Percentiles rank a stretch among this genome's conserved stretches.
Conservation (phyloP, 2,888 invertebrate species). For the Congeria kusceri region DNA sequence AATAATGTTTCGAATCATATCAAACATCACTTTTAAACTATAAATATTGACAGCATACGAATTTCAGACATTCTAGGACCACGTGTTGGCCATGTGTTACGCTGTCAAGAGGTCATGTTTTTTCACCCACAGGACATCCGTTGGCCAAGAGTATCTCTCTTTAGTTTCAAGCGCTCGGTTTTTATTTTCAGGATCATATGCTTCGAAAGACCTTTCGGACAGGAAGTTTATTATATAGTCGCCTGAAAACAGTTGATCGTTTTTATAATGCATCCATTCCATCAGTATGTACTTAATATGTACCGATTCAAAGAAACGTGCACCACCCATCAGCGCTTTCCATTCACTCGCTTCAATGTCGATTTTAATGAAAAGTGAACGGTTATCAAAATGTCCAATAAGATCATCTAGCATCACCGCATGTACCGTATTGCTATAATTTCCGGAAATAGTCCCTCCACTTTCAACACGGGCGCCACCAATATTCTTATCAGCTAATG, state of each 20-base stretch:
- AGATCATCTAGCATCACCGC: constrained; percentile 73
- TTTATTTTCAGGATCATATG: too few species aligned
- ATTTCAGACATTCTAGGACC: too few species aligned
- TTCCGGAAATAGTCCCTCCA: constrained; percentile 1
- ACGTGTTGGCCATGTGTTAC: too few species aligned
- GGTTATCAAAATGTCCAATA: constrained; percentile 52
- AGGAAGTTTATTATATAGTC: too few species aligned
- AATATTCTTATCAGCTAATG: constrained; percentile 63
- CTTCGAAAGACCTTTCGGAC: too few species aligned
- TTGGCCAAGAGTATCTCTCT: constrained; percentile 70
- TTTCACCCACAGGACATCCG: constrained; percentile 76
- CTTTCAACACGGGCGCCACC: constrained; percentile 69
- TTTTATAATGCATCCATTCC: constrained; percentile 75
- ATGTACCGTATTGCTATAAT: constrained; percentile 41
- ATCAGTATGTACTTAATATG: constrained; percentile 73
- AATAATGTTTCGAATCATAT: too few species aligned
- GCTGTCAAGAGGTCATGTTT: too few species aligned
- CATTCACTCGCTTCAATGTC: constrained; percentile 76
- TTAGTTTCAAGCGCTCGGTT: too few species aligned
- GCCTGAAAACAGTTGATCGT: too few species aligned
- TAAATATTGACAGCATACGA: too few species aligned
- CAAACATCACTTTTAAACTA: too few species aligned
- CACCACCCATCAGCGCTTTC: constrained; percentile 65
- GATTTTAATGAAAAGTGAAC: constrained; percentile 74
- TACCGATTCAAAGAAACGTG: constrained; percentile 66